A percentile compares a stretch with the other conserved stretches of the same genome.
phyloP scores from a whole-genome alignment of 2,888 invertebrate genomes.

The Creontiades dilutus region DNA sequence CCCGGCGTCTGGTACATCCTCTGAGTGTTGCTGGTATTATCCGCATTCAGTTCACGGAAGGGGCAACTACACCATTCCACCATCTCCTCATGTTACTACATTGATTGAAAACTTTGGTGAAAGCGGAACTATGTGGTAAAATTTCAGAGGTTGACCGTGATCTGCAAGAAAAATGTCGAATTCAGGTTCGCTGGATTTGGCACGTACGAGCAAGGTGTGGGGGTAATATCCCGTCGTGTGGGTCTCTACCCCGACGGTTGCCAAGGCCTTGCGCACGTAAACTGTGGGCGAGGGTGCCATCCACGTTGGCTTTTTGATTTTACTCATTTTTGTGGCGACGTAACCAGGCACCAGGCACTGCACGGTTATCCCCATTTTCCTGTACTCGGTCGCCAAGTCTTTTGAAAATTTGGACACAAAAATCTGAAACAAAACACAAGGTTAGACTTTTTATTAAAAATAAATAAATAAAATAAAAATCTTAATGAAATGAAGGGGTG shows the following conservation, averaged over 20 bases:
- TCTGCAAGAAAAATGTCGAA: too few relatives aligned
- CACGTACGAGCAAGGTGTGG: constrained; percentile 82
- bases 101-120: too few relatives aligned
- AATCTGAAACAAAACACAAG: constrained; percentile 80
- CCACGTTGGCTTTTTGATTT: constrained; percentile 85
- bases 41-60: too few relatives aligned
- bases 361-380: constrained; percentile 85
- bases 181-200: background rate
- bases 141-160: too few relatives aligned
- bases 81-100: too few relatives aligned
- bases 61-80: too few relatives aligned
- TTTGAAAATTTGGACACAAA: constrained; percentile 90
- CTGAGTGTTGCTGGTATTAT: too few relatives aligned
- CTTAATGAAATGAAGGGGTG: too few relatives aligned
- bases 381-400: constrained; percentile 88
- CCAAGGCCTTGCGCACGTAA: constrained; percentile 86
- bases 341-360: constrained; percentile 93
- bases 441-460: too few relatives aligned
- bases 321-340: constrained; percentile 95
- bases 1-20: too few relatives aligned
- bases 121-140: too few relatives aligned
- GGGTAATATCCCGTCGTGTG: constrained; percentile 89
- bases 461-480: too few relatives aligned
- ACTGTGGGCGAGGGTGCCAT: constrained; percentile 87
- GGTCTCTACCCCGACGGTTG: constrained; percentile 84